A percentile compares a stretch with the other conserved stretches of the same genome.
phyloP scores from a whole-genome alignment of 1,140 invertebrate species.

The Diachasma alloeum region DNA sequence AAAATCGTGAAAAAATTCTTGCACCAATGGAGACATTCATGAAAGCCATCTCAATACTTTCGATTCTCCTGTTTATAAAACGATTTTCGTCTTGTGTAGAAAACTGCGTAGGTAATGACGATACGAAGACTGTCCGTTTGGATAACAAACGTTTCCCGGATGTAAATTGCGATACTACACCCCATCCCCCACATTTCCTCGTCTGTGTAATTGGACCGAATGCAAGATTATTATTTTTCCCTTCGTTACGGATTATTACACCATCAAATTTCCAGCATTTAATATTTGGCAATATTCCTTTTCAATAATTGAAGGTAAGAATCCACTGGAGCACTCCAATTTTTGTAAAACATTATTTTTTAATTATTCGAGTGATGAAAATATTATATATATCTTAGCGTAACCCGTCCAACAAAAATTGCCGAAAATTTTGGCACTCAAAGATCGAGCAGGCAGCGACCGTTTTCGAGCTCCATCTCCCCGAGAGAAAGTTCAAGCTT shows the following conservation, averaged over 20 bases:
- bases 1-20: neutral
- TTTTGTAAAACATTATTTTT: no score
- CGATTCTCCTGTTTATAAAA: neutral
- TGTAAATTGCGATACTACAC: conserved; percentile 49
- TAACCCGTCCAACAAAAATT: no score
- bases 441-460: no score
- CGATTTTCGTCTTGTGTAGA: neutral
- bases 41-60: neutral
- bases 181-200: conserved; percentile 61
- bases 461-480: neutral
- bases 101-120: conserved; percentile 41
- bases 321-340: no score
- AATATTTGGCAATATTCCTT: no score
- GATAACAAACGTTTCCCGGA: conserved; percentile 62
- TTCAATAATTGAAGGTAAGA: no score
- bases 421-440: no score
- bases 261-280: no score
- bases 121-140: conserved; percentile 49
- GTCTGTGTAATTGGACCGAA: conserved; percentile 42
- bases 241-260: neutral
- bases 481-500: conserved; percentile 30
- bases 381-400: no score
- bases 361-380: no score
- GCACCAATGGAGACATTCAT: neutral
- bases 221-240: neutral